Evolutionary conservation across 2,113 vertebrate genomes (phyloP).

Genomic region (Indri indri): DNA sequence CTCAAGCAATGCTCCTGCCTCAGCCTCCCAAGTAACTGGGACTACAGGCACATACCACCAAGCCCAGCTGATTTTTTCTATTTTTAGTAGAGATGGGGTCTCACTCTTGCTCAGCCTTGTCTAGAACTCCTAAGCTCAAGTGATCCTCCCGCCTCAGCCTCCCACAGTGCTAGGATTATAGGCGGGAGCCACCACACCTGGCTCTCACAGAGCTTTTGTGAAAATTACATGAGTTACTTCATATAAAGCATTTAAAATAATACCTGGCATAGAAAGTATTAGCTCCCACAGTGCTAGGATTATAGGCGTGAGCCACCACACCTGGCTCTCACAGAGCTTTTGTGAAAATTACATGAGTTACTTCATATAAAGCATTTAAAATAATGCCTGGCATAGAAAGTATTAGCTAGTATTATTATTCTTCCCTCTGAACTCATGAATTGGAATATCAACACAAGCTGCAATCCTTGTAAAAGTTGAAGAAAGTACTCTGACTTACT

Average conservation of each 20-base stretch:
- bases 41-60: too few relatives aligned
- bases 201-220: not conserved
- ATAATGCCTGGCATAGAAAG: not conserved
- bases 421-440: slow-evolving; percentile 1
- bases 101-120: too few relatives aligned
- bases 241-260: not conserved
- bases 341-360: not conserved
- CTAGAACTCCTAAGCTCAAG: too few relatives aligned
- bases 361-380: not conserved
- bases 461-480: slow-evolving; percentile 11
- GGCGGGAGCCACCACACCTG: too few relatives aligned
- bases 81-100: too few relatives aligned
- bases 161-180: too few relatives aligned
- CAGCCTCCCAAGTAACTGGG: too few relatives aligned
- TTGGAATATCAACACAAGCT: not conserved
- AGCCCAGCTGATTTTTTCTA: too few relatives aligned
- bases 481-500: slow-evolving; percentile 10
- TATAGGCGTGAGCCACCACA: too few relatives aligned
- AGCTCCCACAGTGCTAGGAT: not conserved
- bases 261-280: not conserved
- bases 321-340: not conserved
- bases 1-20: too few relatives aligned
- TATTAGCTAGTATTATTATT: not conserved
- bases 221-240: not conserved
- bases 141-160: too few relatives aligned